Evolutionary conservation across 2,888 invertebrate species (phyloP).

Genomic region (Pristionchus fissidentatus): DNA sequence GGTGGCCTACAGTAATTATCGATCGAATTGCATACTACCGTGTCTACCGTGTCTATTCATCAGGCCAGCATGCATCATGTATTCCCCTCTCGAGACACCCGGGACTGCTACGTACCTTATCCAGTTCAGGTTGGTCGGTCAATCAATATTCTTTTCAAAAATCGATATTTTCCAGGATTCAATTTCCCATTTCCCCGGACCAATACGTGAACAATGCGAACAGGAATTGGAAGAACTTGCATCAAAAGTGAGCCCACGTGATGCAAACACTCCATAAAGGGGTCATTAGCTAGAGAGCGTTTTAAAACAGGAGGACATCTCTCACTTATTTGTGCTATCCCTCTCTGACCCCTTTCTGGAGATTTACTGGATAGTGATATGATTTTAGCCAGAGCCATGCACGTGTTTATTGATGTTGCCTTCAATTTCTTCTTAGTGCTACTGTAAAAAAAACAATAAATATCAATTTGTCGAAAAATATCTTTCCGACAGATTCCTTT

Average conservation of each 20-base stretch:
- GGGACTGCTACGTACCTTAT: conserved; percentile 54
- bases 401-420: no score
- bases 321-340: no score
- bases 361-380: no score
- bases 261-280: no score
- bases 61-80: conserved; percentile 57
- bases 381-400: no score
- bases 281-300: no score
- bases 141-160: not conserved
- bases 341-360: no score
- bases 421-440: not conserved
- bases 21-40: not conserved
- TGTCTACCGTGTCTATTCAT: not conserved
- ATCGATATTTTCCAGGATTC: not conserved
- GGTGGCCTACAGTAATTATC: not conserved
- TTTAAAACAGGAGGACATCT: no score
- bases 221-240: conserved; percentile 31
- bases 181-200: conserved; percentile 27
- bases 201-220: conserved; percentile 15
- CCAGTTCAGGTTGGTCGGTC: conserved; percentile 56
- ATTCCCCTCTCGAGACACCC: conserved; percentile 42
- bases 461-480: not conserved
- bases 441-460: not conserved
- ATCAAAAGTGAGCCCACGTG: not conserved
- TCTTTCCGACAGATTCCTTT: not conserved